Base-by-base conservation (phyloP, 1,140 invertebrate genomes). In the Laupala kohalensis region DNA sequence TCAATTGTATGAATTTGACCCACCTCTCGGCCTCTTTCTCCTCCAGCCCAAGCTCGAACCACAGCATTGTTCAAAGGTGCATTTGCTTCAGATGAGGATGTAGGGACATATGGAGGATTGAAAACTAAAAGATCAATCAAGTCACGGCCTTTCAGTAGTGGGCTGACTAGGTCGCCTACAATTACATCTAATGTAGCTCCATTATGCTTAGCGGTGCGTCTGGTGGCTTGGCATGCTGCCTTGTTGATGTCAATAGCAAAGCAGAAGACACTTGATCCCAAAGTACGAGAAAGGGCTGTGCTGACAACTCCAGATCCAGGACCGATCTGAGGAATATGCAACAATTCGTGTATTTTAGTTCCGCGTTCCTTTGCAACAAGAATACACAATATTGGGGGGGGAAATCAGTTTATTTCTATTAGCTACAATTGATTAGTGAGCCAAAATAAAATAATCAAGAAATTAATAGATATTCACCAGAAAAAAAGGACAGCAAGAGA, bases 21-120 rank as follows among this genome's bases (percentile, higher is more conserved):
- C 4, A 97, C 87, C 81, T 88, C 81, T 73, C 93, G 82, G 3
- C 95, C 95, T 76, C 88, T 84, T 9, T 78, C 67, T 0, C 95
- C 94, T 53, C 95, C 95, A 28, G 94, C 94, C 93, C 94, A 97
- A 37, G 93, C 84, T 74, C 85, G 86, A 37, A 83, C 84, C 37
- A 92, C 84, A 37, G 72, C 76, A 2, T 78, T 78, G n/a, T 37
- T 13, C 13, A 37, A 3, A 12, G 27, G 19, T 24, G 6, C 37
- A 13, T 74, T 74, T 75, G 92, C 86, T 83, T 96, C 92, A 30
- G 85, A 78, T 64, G 86, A 81, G 19, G 88, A 86, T 12, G 96
- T 98, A 0, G 93, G 90, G 64, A 99, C 96, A 84, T 99, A 99
- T 0, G 97, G 97, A 2, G 97, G 97, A 87, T 99, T 99, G 76